Base-by-base conservation (phyloP, 1,140 invertebrate species). In the Elysia chlorotica region DNA sequence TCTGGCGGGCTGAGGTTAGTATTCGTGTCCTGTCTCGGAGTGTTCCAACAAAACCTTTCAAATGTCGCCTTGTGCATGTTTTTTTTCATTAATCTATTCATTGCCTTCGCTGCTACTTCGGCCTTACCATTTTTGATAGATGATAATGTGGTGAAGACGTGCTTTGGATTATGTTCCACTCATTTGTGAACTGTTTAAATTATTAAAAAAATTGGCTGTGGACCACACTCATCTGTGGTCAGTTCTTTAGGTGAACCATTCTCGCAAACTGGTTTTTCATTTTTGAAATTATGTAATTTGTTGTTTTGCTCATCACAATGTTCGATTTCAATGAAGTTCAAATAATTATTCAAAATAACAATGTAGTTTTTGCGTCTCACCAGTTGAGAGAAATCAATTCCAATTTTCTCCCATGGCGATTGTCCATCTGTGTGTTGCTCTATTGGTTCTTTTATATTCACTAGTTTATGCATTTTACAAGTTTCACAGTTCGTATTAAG, bases 311-410 rank as follows among this genome's bases (percentile, higher is more conserved):
- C 30, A 61, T 54, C 25, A 81, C 66, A n/a, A 6, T 38, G 30
- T 28, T 74, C 65, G 33, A 86, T 92, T 79, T 92, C 90, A 36
- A 76, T 73, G 57, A 65, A 80, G 36, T 76, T 75, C 10, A 74
- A 77, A 30, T 69, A 78, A 25, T 78, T 73, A 66, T 81, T 80
- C 3, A 80, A 62, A 6, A 65, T 28, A n/a, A 81, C 65, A 2
- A 83, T 53, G 35, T 81, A 85, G 0, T 70, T 17, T 59, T n/a
- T n/a, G n/a, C 65, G 66, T 10, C 73, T 68, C 53, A 73, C 66
- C 5, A 81, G 53, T 38, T 73, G 38, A 53, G 77, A 79, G 6
- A 83, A 66, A 61, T 84, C 77, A 5, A 74, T 67, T 14, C 77
- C 76, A 21, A 82, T 38, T 38, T 78, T 79, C 28, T 82, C 77